Percentiles rank a stretch among this genome's conserved stretches.
These are phyloP conservation scores for Rotaria sp. DNA, from an alignment of 2,888 invertebrate species.

Conservation along the genomic window DNA sequence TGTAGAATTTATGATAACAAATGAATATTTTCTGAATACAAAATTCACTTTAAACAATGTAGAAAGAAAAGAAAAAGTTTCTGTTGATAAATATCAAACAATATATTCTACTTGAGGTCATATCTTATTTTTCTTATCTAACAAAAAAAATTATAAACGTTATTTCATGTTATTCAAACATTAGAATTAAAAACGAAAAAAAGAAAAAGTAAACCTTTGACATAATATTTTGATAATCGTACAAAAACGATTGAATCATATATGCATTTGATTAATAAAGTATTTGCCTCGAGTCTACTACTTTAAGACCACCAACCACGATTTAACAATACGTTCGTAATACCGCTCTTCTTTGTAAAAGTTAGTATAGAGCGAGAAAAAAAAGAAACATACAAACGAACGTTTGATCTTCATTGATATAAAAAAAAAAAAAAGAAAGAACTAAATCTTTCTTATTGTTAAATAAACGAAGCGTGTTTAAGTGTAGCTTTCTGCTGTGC, in stretches of 20 bases:
- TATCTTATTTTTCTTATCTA: background rate
- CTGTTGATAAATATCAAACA: too few relatives aligned
- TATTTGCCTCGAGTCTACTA: background rate
- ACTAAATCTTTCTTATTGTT: background rate
- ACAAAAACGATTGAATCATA: background rate
- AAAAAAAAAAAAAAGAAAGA: background rate
- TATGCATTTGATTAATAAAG: background rate
- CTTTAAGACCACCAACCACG: background rate
- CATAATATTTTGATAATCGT: background rate
- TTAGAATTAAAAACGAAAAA: background rate
- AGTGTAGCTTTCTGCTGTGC: conserved; percentile 14
- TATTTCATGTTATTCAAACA: background rate
- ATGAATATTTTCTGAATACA: too few relatives aligned
- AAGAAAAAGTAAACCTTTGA: background rate
- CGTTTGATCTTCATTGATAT: background rate
- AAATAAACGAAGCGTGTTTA: conserved; percentile 9
- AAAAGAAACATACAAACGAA: background rate
- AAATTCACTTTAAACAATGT: too few relatives aligned
- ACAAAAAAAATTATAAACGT: background rate
- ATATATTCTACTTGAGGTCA: background rate
- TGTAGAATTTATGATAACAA: too few relatives aligned
- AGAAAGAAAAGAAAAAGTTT: too few relatives aligned
- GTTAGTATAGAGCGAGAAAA: background rate
- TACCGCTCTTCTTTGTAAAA: background rate
- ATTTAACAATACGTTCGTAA: background rate